Base-by-base conservation (phyloP, 2,113 vertebrate genomes). In the Mormoops blainvillei region DNA sequence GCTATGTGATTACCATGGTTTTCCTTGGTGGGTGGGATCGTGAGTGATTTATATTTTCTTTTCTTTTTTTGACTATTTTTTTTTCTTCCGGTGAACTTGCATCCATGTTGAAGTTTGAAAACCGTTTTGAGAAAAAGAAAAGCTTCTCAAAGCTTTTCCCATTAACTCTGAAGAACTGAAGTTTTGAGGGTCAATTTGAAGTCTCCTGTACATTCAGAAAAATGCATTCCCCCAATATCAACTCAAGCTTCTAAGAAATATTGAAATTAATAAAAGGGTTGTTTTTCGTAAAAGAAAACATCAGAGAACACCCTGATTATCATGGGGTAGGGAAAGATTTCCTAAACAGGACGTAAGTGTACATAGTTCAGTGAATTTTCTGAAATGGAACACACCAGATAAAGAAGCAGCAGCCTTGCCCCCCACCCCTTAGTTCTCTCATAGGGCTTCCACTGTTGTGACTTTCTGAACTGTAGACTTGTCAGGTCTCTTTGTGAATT, bases 51-150 rank as follows among this genome's bases (percentile, higher is more conserved):
- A 81, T 19, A 31, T 82, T 58, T 67, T 33, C 22, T 84, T 95
- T 12, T 81, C 26, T 87, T 45, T 48, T 85, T 84, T 54, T 19
- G 11, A 18, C 65, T 68, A 74, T 56, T 24, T 54, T 15, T 61
- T 8, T 1, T 1, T 0, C 68, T 50, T 67, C 36, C 83, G n/a
- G 33, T 89, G 63, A 50, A 48, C 3, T 65, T 89, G 10, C 10
- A 54, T 88, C 36, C 33, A 2, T 94, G 94, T 76, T 68, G 19
- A 24, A 9, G 12, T 89, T 92, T 77, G 78, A 89, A 92, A 92
- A 92, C 19, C 4, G 68, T 78, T 36, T 14, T 18, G 38, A 96
- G 87, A 28, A 28, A 82, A 56, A 68, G 52, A 41, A 65, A 68
- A 95, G 26, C 48, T 85, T 20, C 43, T 24, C 4, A 0, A 38